Evolutionary conservation across 1,140 invertebrate species (phyloP).

Genomic region (Lithobius niger): DNA sequence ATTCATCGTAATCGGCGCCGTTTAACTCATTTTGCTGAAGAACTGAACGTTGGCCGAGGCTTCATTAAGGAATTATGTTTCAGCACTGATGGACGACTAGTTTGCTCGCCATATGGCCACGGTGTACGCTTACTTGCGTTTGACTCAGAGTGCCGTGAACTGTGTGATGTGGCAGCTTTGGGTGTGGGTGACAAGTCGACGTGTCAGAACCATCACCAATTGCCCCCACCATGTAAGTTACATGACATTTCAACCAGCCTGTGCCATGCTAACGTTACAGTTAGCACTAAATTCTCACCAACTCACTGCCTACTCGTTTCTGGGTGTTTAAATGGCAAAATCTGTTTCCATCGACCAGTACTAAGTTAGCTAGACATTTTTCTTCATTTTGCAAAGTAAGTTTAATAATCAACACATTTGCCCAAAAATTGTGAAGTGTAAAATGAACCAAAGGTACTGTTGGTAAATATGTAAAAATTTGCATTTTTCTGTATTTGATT

Average conservation of each 20-base stretch:
- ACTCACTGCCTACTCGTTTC: slow-evolving; percentile 68
- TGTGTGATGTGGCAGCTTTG: slow-evolving; percentile 55
- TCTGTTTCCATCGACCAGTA: slow-evolving; percentile 77
- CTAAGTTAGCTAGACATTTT: no score
- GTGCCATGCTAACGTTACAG: slow-evolving; percentile 68
- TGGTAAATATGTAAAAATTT: no score
- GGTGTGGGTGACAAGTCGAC: slow-evolving; percentile 29
- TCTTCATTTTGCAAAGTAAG: no score
- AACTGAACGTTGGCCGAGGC: slow-evolving; percentile 73
- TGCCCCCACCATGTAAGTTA: slow-evolving; percentile 34
- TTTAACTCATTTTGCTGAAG: slow-evolving; percentile 68
- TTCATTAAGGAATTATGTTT: slow-evolving; percentile 72
- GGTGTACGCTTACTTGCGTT: slow-evolving; percentile 71
- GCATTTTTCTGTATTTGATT: no score
- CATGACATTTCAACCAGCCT: slow-evolving; percentile 51
- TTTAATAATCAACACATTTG: no score
- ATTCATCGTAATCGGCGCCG: slow-evolving; percentile 60
- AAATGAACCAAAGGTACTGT: no score
- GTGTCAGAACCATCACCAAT: no score
- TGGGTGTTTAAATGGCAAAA: slow-evolving; percentile 70
- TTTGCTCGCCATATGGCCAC: slow-evolving; percentile 75
- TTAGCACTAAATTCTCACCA: slow-evolving; percentile 82
- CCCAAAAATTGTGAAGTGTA: no score
- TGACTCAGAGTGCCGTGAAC: slow-evolving; percentile 57
- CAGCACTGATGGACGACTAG: slow-evolving; percentile 69